Evolutionary conservation across 2,797 vertebrate genomes (phyloP), one percentile per base, ranked within the genome.

Genomic region (Pipistrellus kuhlii): DNA sequence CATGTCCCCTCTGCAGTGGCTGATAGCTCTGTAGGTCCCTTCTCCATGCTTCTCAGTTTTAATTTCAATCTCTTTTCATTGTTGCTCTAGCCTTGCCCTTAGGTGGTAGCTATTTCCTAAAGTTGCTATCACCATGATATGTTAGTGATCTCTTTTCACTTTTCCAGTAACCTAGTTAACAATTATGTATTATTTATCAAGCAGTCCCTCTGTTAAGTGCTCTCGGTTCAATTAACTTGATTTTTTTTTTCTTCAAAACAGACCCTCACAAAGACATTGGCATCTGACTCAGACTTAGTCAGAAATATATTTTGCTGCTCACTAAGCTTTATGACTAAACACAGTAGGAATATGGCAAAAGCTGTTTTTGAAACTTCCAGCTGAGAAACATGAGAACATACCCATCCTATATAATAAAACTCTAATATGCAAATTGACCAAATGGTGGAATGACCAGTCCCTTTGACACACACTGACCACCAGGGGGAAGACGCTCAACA

Each of bases 251-350:
- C 15, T 82, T 17, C 83, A 69, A 82, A 81, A 7, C 92, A 48
- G n/a, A 30, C 8, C 6, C 48, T 13, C 32, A 92, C 41, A 94
- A 71, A 92, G 55, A 92, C 92, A 83, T 25, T 59, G 6, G 71
- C 83, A 84, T 75, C 46, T 81, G 64, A 53, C 55, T 90, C n/a
- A 66, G 8, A 71, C 23, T 69, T 72, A 75, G 9, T 91, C 35
- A 89, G 69, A 88, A 85, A 75, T 10, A 85, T 32, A 35, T 85
- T 92, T 85, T 88, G 18, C 69, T 72, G 10, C 71, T 94, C 32
- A 66, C 30, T 55, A 66, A 80, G 14, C 5, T 13, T 90, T 57
- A 53, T 71, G 81, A 87, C 20, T 71, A 41, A 41, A 48, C 41
- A 87, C 9, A 85, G 59, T 14, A 68, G 35, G 23, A 55, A 46